Percentiles rank a stretch among this genome's conserved stretches.
phyloP scores from a whole-genome alignment of 1,140 invertebrate genomes.

The Drosophila sechellia region DNA sequence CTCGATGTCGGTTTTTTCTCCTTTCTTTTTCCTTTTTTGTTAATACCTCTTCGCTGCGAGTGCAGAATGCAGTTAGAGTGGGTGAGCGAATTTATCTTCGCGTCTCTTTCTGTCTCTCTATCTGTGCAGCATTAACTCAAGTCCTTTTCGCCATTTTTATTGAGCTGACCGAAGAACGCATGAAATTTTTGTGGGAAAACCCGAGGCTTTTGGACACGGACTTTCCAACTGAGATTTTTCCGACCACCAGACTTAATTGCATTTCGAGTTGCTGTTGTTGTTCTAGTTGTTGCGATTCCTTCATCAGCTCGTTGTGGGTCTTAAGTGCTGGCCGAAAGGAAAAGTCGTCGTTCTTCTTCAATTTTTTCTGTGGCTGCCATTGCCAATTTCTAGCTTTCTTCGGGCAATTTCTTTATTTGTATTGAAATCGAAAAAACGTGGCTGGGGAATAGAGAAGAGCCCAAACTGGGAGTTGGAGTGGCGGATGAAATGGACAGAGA shows the following conservation, averaged over 20 bases:
- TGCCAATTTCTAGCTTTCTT: conserved; percentile 70
- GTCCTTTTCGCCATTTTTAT: conserved; percentile 73
- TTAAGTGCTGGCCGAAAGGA: conserved; percentile 75
- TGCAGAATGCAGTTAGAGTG: conserved; percentile 54
- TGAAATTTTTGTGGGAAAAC: conserved; percentile 72
- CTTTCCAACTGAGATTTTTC: conserved; percentile 60
- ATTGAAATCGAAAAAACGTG: conserved; percentile 81
- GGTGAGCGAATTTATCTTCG: neutral
- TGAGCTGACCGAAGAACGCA: conserved; percentile 68
- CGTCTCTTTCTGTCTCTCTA: conserved; percentile 1
- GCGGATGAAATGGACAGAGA: neutral
- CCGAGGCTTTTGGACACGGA: conserved; percentile 9
- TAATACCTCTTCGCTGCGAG: conserved; percentile 32
- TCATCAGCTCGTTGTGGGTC: conserved; percentile 32
- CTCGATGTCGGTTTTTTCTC: neutral
- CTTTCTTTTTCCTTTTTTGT: neutral
- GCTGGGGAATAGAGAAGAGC: conserved; percentile 55
- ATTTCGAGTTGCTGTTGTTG: conserved; percentile 61
- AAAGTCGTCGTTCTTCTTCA: conserved; percentile 43
- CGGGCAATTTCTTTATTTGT: conserved; percentile 61
- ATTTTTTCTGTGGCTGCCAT: conserved; percentile 64
- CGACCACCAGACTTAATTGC: conserved; percentile 68
- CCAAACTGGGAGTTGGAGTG: conserved; percentile 7
- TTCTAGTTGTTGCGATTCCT: conserved; percentile 9
- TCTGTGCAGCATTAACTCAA: conserved; percentile 67